Evolutionary conservation across 2,113 vertebrate genomes (phyloP).

Genomic region (Peromyscus maniculatus): DNA sequence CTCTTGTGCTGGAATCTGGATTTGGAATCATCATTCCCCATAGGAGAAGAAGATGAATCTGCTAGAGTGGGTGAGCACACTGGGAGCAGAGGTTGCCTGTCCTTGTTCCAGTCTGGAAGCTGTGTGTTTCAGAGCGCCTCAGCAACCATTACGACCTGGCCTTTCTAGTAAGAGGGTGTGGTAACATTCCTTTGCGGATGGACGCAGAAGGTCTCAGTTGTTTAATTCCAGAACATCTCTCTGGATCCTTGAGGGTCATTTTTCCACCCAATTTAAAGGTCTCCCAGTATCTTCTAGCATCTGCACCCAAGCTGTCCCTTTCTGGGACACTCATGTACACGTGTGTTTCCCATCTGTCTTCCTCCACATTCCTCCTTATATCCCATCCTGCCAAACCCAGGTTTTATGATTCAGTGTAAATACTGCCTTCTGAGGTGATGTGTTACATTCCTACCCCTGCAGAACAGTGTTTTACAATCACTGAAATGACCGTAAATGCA

Average conservation of each 20-base stretch:
- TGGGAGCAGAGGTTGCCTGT: neutral
- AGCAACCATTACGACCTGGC: neutral
- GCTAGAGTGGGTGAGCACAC: neutral
- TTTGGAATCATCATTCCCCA: neutral
- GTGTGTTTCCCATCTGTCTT: constrained; percentile 44
- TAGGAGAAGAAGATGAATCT: neutral
- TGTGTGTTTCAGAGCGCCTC: neutral
- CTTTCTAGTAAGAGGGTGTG: neutral
- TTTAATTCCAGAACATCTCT: constrained; percentile 48
- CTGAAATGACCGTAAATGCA: constrained; percentile 21
- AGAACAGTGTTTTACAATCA: constrained; percentile 52
- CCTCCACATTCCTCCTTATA: constrained; percentile 36
- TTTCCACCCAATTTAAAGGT: constrained; percentile 4
- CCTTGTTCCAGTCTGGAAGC: constrained; percentile 25
- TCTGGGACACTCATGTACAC: neutral
- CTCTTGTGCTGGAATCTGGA: neutral
- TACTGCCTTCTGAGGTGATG: constrained; percentile 47
- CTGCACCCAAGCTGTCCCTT: constrained; percentile 15
- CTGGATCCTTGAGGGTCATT: neutral
- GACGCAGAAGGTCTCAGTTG: neutral
- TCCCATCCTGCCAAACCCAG: constrained; percentile 43
- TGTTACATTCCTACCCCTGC: constrained; percentile 53
- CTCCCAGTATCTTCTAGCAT: neutral
- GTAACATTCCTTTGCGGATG: neutral
- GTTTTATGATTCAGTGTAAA: constrained; percentile 69